These are phyloP conservation scores for Mola mola DNA, from an alignment of 2,113 vertebrate species.

Conservation along the genomic window DNA sequence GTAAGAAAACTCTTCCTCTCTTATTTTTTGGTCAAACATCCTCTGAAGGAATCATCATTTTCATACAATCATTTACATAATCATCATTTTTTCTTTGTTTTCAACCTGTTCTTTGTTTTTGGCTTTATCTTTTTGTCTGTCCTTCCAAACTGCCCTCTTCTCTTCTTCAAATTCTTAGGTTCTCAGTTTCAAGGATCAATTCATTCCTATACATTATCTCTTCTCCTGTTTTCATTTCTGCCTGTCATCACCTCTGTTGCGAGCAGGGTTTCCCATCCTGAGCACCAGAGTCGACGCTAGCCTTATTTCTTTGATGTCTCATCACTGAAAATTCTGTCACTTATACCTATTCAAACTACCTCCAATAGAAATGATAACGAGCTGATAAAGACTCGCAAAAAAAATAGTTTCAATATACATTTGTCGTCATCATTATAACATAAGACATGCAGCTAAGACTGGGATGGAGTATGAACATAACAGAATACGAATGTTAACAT, in stretches of 20 bases:
- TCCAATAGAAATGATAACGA: too few relatives aligned
- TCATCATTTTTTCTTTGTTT: background rate
- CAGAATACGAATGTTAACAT: background rate
- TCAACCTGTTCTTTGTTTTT: slow-evolving; percentile 1
- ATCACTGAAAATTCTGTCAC: background rate
- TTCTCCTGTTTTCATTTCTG: background rate
- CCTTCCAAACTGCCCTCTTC: background rate
- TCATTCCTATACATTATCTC: background rate
- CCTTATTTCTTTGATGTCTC: background rate
- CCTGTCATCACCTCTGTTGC: background rate
- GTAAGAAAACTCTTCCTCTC: slow-evolving; percentile 5
- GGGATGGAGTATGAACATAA: too few relatives aligned
- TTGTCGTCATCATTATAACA: too few relatives aligned
- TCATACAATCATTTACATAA: too few relatives aligned
- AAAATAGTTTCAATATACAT: too few relatives aligned
- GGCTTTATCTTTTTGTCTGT: background rate
- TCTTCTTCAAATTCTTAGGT: background rate
- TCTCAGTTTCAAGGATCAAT: too few relatives aligned
- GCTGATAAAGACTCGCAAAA: too few relatives aligned
- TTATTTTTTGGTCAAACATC: background rate
- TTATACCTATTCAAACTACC: too few relatives aligned
- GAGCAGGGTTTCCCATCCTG: background rate
- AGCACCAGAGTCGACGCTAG: background rate
- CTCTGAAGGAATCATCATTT: background rate
- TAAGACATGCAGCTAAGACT: too few relatives aligned